These are phyloP conservation scores for Ligdia adustata DNA, from an alignment of 2,888 invertebrate species.

Conservation along the genomic window DNA sequence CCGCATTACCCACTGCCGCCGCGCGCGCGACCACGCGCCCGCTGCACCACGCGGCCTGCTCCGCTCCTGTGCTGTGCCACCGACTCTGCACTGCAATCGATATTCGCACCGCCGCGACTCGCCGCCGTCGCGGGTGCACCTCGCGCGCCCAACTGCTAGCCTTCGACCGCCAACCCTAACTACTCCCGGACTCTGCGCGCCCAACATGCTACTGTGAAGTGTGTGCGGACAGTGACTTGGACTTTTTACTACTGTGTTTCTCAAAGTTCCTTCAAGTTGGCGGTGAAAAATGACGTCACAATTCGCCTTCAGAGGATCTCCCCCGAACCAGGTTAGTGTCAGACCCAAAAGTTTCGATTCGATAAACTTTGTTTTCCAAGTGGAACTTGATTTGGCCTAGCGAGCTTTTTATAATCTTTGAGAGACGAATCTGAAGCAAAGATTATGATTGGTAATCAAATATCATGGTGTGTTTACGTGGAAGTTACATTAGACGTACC, in stretches of 20 bases:
- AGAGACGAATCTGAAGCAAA: background rate
- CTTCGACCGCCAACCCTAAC: constrained; percentile 41
- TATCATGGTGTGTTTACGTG: constrained; percentile 30
- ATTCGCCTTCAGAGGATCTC: constrained; percentile 81
- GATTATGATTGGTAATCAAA: constrained; percentile 1
- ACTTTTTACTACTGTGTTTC: constrained; percentile 60
- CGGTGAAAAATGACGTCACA: constrained; percentile 80
- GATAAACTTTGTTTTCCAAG: constrained; percentile 27
- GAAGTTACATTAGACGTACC: no score
- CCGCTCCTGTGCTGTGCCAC: constrained; percentile 57
- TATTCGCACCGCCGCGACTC: constrained; percentile 52
- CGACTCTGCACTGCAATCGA: constrained; percentile 1
- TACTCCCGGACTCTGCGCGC: constrained; percentile 48
- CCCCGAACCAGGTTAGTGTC: constrained; percentile 77
- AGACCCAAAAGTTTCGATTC: constrained; percentile 3
- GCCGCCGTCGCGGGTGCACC: constrained; percentile 60
- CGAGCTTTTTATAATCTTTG: constrained; percentile 42
- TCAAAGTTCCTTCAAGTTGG: constrained; percentile 46
- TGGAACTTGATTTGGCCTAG: constrained; percentile 43
- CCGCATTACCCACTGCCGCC: constrained; percentile 85
- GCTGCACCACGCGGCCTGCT: constrained; percentile 78
- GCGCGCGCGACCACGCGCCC: constrained; percentile 85
- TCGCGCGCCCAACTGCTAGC: constrained; percentile 43
- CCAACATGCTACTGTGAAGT: constrained; percentile 73
- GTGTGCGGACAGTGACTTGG: constrained; percentile 63